A percentile compares a stretch with the other conserved stretches of the same genome.
phyloP scores from a whole-genome alignment of 2,797 vertebrate genomes.

The Spheniscus humboldti region DNA sequence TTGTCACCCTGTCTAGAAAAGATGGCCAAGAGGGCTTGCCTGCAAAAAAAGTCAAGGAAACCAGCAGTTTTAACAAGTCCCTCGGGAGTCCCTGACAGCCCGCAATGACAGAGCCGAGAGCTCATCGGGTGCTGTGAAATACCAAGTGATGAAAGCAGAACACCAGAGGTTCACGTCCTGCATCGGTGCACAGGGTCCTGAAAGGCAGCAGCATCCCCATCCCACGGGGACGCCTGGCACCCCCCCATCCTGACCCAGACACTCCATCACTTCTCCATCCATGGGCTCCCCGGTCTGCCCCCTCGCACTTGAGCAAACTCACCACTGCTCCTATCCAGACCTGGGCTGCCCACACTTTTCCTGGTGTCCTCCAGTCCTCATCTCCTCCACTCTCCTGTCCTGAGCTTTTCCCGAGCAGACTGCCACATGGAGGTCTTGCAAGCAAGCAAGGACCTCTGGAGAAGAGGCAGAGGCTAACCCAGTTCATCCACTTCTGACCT shows the following conservation, averaged over 20 bases:
- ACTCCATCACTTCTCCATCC: neutral
- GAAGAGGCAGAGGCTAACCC: neutral
- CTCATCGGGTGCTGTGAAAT: accelerated
- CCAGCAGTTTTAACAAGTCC: neutral
- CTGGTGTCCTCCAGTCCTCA: neutral
- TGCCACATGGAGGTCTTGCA: neutral
- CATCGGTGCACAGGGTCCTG: neutral
- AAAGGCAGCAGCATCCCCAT: neutral
- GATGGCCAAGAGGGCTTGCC: neutral
- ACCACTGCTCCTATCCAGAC: neutral
- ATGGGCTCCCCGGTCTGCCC: neutral
- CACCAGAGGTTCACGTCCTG: accelerated
- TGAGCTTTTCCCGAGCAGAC: neutral
- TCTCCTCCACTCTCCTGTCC: neutral
- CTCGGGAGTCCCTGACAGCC: neutral
- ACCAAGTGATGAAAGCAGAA: accelerated
- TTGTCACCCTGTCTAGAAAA: neutral
- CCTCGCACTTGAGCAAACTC: neutral
- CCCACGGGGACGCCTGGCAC: neutral
- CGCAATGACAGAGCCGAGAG: neutral
- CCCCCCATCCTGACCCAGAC: neutral
- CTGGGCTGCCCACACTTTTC: neutral
- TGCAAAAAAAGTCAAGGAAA: neutral
- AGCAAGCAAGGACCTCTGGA: neutral
- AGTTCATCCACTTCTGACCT: neutral